Conservation (phyloP, 30 jellyfish, hydroid and myxozoan species). For the Turritopsis dohrnii region DNA sequence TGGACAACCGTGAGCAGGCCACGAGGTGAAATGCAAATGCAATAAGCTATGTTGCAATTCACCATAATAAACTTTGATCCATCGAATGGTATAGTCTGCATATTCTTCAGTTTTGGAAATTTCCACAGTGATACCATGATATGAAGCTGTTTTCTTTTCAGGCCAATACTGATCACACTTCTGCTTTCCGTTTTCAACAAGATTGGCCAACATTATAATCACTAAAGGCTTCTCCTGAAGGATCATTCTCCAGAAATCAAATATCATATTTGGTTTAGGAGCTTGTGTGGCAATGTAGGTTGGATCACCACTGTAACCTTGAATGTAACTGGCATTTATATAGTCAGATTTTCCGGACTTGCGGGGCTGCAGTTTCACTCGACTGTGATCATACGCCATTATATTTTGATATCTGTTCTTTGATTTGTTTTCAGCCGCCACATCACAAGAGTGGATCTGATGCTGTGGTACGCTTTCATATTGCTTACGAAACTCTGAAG, state of each 20-base stretch:
- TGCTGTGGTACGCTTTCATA: slow-evolving; percentile 1
- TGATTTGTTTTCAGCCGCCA: slow-evolving; percentile 13
- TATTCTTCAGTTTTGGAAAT: slow-evolving; percentile 49
- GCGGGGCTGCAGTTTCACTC: slow-evolving; percentile 6
- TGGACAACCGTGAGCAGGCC: slow-evolving; percentile 97
- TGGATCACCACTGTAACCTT: background rate
- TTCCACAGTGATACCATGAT: slow-evolving; percentile 65
- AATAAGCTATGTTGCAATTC: background rate
- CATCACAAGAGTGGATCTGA: slow-evolving; percentile 9
- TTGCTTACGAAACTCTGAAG: background rate
- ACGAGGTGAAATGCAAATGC: slow-evolving; percentile 72
- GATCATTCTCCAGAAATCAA: slow-evolving; percentile 29
- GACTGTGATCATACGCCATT: slow-evolving; percentile 26
- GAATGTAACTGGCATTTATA: slow-evolving; percentile 22
- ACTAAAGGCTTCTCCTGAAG: slow-evolving; percentile 13
- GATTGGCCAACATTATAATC: slow-evolving; percentile 6
- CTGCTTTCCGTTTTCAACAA: slow-evolving; percentile 13
- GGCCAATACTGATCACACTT: slow-evolving; percentile 91
- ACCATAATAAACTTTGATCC: slow-evolving; percentile 23
- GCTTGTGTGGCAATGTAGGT: slow-evolving; percentile 33
- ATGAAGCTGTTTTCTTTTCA: slow-evolving; percentile 41
- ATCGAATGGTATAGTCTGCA: slow-evolving; percentile 71
- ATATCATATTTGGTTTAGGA: background rate
- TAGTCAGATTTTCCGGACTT: background rate
- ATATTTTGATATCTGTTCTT: slow-evolving; percentile 13